phyloP scores from a whole-genome alignment of 1,140 invertebrate species.

The Lithobius niger region DNA sequence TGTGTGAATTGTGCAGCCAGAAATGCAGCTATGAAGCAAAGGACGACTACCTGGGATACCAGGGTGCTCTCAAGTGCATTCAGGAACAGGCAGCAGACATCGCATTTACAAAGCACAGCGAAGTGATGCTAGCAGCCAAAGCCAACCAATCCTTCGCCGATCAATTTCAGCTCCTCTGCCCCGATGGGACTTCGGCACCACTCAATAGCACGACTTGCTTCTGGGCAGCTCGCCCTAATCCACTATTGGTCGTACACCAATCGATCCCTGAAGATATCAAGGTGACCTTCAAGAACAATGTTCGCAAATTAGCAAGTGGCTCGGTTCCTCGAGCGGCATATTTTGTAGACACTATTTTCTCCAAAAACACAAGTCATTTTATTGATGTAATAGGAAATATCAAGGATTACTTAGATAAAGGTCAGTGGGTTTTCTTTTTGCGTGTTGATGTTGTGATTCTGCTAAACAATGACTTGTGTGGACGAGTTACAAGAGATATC shows the following conservation, averaged over 20 bases:
- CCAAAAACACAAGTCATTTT: neutral
- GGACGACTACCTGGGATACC: slow-evolving; percentile 66
- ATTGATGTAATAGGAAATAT: neutral
- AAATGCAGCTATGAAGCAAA: slow-evolving; percentile 53
- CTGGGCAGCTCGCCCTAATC: slow-evolving; percentile 45
- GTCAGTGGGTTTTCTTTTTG: no score
- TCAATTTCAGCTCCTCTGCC: slow-evolving; percentile 56
- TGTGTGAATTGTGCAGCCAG: slow-evolving; percentile 53
- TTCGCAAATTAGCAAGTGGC: neutral
- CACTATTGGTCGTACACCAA: neutral
- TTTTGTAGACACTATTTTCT: neutral
- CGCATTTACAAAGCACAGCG: slow-evolving; percentile 70
- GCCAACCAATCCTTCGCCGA: slow-evolving; percentile 31
- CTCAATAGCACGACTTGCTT: slow-evolving; percentile 48
- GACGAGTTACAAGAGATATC: no score
- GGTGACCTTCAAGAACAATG: neutral
- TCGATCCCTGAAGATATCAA: neutral
- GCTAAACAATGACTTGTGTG: no score
- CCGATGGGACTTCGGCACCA: slow-evolving; percentile 56
- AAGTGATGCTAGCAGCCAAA: slow-evolving; percentile 51
- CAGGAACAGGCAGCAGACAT: slow-evolving; percentile 61
- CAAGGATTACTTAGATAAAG: neutral
- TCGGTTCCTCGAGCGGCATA: neutral
- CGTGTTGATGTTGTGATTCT: no score
- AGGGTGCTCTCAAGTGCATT: slow-evolving; percentile 66